Evolutionary conservation across 2,797 vertebrate genomes (phyloP).

Genomic region (Poeciliopsis presidionis): DNA sequence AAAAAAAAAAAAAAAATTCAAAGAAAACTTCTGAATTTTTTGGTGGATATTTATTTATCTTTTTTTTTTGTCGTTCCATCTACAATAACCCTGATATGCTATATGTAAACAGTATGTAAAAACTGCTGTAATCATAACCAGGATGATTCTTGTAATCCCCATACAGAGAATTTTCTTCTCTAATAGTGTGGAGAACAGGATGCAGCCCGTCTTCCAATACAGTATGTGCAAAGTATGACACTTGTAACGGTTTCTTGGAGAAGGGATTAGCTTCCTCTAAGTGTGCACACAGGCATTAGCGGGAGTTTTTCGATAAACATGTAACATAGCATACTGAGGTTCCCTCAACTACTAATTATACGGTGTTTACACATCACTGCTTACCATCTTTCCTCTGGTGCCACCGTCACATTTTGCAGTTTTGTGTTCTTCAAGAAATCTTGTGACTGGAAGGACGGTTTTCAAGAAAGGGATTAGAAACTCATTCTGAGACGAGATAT

Average conservation of each 20-base stretch:
- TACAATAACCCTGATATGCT: too few species aligned
- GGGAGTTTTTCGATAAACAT: neutral
- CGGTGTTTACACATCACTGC: neutral
- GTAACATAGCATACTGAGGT: neutral
- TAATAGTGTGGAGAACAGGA: neutral
- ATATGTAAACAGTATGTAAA: too few species aligned
- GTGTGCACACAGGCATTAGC: neutral
- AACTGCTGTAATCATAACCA: neutral
- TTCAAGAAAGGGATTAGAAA: neutral
- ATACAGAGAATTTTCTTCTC: neutral
- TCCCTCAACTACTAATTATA: neutral
- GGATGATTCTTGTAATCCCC: neutral
- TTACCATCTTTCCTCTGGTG: neutral
- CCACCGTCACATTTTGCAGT: neutral
- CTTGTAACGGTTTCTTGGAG: slow-evolving; percentile 5
- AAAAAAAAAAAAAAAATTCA: too few species aligned
- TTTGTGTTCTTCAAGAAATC: neutral
- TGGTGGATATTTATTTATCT: too few species aligned
- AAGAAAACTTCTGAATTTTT: too few species aligned
- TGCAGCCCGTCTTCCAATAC: neutral
- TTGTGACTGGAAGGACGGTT: neutral
- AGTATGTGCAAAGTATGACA: slow-evolving; percentile 1
- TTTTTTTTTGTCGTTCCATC: neutral
- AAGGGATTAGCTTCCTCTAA: neutral
- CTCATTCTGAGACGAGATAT: neutral